phyloP scores from a whole-genome alignment of 30 jellyfish, hydroid and myxozoan genomes.

The Aurelia aurita complex sp. Pacific region DNA sequence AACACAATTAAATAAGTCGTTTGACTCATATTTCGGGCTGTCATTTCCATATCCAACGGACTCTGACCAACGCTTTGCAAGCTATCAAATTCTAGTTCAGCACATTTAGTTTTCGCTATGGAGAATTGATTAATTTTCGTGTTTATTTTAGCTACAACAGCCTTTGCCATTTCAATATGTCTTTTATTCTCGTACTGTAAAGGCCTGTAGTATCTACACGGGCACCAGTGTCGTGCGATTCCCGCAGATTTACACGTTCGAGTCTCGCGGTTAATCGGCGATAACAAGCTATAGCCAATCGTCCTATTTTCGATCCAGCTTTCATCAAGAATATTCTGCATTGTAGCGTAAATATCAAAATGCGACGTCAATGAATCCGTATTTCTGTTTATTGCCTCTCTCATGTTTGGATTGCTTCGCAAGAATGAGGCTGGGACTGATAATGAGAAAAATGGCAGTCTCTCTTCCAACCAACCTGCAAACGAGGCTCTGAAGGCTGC shows the following conservation, averaged over 20 bases:
- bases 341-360: constrained; percentile 70
- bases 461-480: constrained; percentile 81
- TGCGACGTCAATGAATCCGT: constrained; percentile 63
- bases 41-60: neutral
- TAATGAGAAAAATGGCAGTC: constrained; percentile 78
- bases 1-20: constrained; percentile 34
- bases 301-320: neutral
- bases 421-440: constrained; percentile 45
- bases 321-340: constrained; percentile 21
- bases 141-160: constrained; percentile 60
- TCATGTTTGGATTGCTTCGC: neutral
- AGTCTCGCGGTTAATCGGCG: constrained; percentile 16
- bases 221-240: constrained; percentile 83
- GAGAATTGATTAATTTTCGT: neutral
- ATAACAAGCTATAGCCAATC: constrained; percentile 56
- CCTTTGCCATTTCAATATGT: constrained; percentile 12
- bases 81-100: constrained; percentile 18
- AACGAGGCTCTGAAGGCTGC: constrained; percentile 51
- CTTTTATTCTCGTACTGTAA: neutral
- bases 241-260: constrained; percentile 83
- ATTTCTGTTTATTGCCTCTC: constrained; percentile 18
- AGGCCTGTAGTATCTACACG: constrained; percentile 39
- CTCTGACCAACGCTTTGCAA: neutral
- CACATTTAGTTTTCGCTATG: neutral
- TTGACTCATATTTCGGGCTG: neutral